phyloP scores from a whole-genome alignment of 2,113 vertebrate genomes.

The Ginglymostoma cirratum region DNA sequence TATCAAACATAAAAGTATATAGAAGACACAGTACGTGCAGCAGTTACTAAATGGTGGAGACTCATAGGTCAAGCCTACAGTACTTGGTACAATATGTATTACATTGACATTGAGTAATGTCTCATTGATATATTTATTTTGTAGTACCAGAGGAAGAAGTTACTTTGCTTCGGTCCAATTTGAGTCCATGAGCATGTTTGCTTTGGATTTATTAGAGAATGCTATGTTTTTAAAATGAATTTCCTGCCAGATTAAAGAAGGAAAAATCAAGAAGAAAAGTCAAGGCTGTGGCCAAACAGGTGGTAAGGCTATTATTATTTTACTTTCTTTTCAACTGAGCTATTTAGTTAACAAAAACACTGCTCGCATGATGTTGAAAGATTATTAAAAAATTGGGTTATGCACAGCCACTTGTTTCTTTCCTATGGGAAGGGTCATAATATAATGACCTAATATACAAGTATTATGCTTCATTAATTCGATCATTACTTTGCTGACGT shows the following conservation, averaged over 20 bases:
- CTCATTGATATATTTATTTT: neutral
- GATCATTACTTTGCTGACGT: slow-evolving; percentile 63
- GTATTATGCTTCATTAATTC: slow-evolving; percentile 58
- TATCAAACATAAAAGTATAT: neutral
- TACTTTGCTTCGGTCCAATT: neutral
- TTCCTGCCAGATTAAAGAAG: slow-evolving; percentile 68
- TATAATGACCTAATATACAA: slow-evolving; percentile 69
- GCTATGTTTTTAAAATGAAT: slow-evolving; percentile 57
- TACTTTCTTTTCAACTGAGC: slow-evolving; percentile 45
- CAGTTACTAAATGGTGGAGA: neutral
- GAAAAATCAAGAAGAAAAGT: slow-evolving; percentile 68
- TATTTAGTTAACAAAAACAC: slow-evolving; percentile 59
- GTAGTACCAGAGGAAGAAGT: neutral
- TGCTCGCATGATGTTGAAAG: slow-evolving; percentile 49
- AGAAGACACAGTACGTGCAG: neutral
- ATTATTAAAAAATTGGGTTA: slow-evolving; percentile 43
- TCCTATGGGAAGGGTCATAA: slow-evolving; percentile 54
- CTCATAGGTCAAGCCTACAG: no score
- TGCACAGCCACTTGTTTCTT: slow-evolving; percentile 29
- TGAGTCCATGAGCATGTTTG: slow-evolving; percentile 9
- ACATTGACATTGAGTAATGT: neutral
- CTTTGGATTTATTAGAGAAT: slow-evolving; percentile 28
- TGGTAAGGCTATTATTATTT: slow-evolving; percentile 64
- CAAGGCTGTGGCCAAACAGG: slow-evolving; percentile 70
- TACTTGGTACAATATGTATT: neutral